Base-by-base conservation (phyloP, 2,888 invertebrate genomes). In the Nemoura dubitans region DNA sequence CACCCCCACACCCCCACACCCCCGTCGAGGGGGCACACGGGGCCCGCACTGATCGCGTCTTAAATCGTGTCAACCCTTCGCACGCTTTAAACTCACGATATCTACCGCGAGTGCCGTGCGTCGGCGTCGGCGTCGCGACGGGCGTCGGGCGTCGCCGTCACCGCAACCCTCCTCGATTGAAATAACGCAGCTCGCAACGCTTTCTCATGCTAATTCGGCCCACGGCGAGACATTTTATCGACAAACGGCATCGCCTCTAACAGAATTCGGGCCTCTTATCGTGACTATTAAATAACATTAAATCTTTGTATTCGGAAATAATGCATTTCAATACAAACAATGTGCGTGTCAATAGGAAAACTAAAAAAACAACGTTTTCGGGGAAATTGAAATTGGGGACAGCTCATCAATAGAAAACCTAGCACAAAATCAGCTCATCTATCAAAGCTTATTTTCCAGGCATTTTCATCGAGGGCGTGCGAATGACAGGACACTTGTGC, bases 1-100 rank as follows among this genome's bases (percentile, higher is more conserved):
- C 28, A 59, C n/a, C 83, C 83, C 83, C 0, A 7, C 83, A 21
- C 43, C 27, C 25, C 28, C 16, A 83, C 42, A 42, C 25, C 83
- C 81, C 16, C 21, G 59, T 14, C 59, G 21, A 59, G 59, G 59
- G 59, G 59, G 59, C 16, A 21, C 16, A 14, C 6, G 59, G 59
- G 59, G 59, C 21, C n/a, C n/a, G 59, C 59, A 21, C 59, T 59
- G 59, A 59, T 59, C 59, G 59, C 59, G 59, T 59, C 59, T 59
- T 59, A 59, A 59, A 59, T 14, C 59, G 59, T 59, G 59, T 59
- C 59, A 59, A 59, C 59, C 59, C 59, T 59, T 59, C 59, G 14
- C 81, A 81, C 81, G 81, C 21, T 81, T 81, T 81, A 81, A 81
- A 81, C 81, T 81, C 81, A 81, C 30, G 30, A 81, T 14, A 29